phyloP scores from a whole-genome alignment of 2,888 invertebrate species.

The Fragum fragum region DNA sequence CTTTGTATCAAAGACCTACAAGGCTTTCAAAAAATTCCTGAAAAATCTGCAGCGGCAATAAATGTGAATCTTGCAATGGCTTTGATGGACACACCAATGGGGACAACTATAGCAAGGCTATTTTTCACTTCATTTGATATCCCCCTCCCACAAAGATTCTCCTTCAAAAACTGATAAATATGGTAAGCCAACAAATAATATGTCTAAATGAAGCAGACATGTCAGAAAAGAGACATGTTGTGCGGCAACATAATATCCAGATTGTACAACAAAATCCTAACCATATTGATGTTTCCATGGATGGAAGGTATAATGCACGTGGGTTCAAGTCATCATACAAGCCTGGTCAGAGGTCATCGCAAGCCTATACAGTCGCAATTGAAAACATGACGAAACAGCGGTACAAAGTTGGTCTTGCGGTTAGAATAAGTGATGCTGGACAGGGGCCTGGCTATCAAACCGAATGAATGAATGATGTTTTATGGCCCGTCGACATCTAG shows the following conservation, averaged over 20 bases:
- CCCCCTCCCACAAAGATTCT: slow-evolving; percentile 1
- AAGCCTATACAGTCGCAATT: slow-evolving; percentile 29
- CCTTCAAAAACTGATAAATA: slow-evolving; percentile 12
- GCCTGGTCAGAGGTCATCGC: slow-evolving; percentile 32
- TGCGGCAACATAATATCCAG: neutral
- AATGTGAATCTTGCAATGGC: neutral
- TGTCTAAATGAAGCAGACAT: slow-evolving; percentile 22
- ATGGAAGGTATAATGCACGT: slow-evolving; percentile 26
- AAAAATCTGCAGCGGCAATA: neutral
- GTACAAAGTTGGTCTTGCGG: slow-evolving; percentile 23
- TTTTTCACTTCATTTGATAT: slow-evolving; percentile 11
- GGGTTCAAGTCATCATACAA: slow-evolving; percentile 29
- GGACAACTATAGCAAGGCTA: neutral
- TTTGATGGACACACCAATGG: slow-evolving; percentile 9
- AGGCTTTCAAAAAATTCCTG: neutral
- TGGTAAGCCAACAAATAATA: neutral
- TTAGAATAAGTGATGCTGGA: slow-evolving; percentile 26
- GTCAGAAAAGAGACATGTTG: slow-evolving; percentile 16
- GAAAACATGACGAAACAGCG: slow-evolving; percentile 32
- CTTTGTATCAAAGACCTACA: slow-evolving; percentile 5
- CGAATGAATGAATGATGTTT: no score
- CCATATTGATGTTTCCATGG: slow-evolving; percentile 9
- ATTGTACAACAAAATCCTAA: slow-evolving; percentile 5
- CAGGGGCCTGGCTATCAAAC: slow-evolving; percentile 6
- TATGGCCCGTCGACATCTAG: no score